Evolutionary conservation across 2,113 vertebrate species (phyloP).

Genomic region (Macheiramphus alcinus): DNA sequence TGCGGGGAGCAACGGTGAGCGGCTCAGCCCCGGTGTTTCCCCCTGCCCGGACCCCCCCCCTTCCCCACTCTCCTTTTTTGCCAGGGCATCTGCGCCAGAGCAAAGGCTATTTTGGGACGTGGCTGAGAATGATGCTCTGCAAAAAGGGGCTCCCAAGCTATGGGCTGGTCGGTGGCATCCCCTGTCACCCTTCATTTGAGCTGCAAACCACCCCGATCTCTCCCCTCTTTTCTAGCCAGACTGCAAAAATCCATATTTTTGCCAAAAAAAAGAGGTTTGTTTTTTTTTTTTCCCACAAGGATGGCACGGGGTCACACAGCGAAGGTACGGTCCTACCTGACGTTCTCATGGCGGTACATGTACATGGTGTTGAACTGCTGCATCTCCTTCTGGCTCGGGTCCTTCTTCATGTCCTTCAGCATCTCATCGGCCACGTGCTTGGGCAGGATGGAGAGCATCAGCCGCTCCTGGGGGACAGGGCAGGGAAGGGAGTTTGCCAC

Average conservation of each 20-base stretch:
- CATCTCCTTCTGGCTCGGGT: conserved; percentile 85
- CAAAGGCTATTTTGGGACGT: not conserved
- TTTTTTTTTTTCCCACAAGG: too few species aligned
- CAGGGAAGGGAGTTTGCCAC: too few species aligned
- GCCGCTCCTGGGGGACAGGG: conserved; percentile 76
- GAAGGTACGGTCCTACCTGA: conserved; percentile 75
- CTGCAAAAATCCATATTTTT: not conserved
- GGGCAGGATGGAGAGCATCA: conserved; percentile 93
- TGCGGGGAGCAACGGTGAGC: not conserved
- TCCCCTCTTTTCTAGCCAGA: not conserved
- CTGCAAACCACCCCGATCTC: not conserved
- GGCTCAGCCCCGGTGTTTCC: not conserved
- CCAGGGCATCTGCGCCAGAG: rapidly evolving
- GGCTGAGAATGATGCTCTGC: not conserved
- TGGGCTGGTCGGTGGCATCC: not conserved
- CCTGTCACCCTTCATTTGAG: not conserved
- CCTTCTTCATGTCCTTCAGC: conserved; percentile 95
- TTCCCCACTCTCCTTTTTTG: not conserved
- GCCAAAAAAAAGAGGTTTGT: too few species aligned
- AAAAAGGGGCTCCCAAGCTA: not conserved
- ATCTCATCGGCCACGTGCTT: conserved; percentile 97
- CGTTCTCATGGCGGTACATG: conserved; percentile 97
- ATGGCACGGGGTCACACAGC: rapidly evolving
- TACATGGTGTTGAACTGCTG: conserved; percentile 99
- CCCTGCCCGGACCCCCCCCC: rapidly evolving